These are phyloP conservation scores for Pristionchus arcanus DNA, from an alignment of 2,888 invertebrate genomes.

Conservation along the genomic window DNA sequence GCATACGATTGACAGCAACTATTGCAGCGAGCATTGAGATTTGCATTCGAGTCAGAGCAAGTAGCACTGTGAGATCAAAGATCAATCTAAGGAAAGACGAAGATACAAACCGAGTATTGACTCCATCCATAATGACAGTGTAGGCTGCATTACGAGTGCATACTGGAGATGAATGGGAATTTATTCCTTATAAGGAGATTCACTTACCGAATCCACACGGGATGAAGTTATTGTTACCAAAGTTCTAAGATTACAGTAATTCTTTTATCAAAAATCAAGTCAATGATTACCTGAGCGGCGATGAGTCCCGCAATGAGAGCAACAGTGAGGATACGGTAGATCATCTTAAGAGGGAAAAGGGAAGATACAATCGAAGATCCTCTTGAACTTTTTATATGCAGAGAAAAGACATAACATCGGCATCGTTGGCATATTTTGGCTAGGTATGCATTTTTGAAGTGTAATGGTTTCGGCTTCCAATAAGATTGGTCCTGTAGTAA, in stretches of 20 bases:
- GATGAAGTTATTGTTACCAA: slow-evolving; percentile 22
- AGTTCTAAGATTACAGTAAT: background rate
- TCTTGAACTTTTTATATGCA: background rate
- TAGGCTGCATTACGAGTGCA: slow-evolving; percentile 21
- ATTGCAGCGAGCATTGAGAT: background rate
- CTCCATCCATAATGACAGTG: slow-evolving; percentile 29
- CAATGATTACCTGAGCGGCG: background rate
- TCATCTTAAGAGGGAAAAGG: background rate
- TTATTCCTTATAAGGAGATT: no score
- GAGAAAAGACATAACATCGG: background rate
- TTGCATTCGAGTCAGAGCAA: background rate
- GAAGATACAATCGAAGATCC: background rate
- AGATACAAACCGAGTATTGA: background rate
- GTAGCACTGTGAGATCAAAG: slow-evolving; percentile 33
- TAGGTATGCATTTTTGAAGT: background rate
- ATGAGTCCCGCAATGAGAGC: background rate
- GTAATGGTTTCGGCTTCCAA: no score
- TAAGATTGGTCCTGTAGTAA: no score
- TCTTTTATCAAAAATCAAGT: background rate
- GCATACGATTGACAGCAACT: slow-evolving; percentile 39
- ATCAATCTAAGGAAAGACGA: background rate
- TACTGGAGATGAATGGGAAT: background rate
- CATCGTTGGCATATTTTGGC: background rate
- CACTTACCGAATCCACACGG: slow-evolving; percentile 40
- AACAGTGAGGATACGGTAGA: slow-evolving; percentile 39